Evolutionary conservation across 2,797 vertebrate genomes (phyloP), one percentile per base, ranked within the genome.

Genomic region (Poliocrania exsul): DNA sequence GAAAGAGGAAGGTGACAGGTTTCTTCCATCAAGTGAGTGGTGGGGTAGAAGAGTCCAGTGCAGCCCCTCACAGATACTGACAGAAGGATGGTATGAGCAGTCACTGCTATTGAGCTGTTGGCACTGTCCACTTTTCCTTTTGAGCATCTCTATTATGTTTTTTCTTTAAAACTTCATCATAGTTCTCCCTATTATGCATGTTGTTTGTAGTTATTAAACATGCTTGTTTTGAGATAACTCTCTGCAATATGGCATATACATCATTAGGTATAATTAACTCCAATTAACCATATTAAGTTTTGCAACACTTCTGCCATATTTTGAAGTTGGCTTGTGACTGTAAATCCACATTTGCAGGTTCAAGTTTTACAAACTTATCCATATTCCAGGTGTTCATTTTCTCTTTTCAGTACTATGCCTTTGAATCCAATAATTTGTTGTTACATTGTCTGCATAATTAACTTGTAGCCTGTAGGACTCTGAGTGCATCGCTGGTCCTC

Each of bases 251-350:
- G 95, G 96, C 89, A 93, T 71, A 93, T 91, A 80, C 57, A 81
- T 97, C 96, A 97, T 97, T 96, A 96, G 90, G 61, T 81, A 85
- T 96, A 93, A 97, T 96, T 96, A 97, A 88, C 90, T 97, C 91
- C 66, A 96, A 95, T 97, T 96, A 97, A 92, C 75, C 69, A 75
- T 84, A 91, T 91, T 93, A 95, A 88, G 70, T 94, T 91, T 95
- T 95, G 64, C 88, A 95, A 83, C 88, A 90, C 37, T 96, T 91
- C 71, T 93, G 79, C 91, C 3, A 1, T 74, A 84, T 89, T 93
- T 93, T 95, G 87, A 93, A 92, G 75, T 91, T 92, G 57, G 31
- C 61, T 94, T 95, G 65, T 84, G 56, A 93, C 78, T 95, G 92
- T 18, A 95, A 89, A 62, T 33, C 33, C 26, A 44, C 61, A 44